Evolutionary conservation across 2,888 invertebrate species (phyloP), one percentile per base, ranked within the genome.

Genomic region (Fragum sueziense): DNA sequence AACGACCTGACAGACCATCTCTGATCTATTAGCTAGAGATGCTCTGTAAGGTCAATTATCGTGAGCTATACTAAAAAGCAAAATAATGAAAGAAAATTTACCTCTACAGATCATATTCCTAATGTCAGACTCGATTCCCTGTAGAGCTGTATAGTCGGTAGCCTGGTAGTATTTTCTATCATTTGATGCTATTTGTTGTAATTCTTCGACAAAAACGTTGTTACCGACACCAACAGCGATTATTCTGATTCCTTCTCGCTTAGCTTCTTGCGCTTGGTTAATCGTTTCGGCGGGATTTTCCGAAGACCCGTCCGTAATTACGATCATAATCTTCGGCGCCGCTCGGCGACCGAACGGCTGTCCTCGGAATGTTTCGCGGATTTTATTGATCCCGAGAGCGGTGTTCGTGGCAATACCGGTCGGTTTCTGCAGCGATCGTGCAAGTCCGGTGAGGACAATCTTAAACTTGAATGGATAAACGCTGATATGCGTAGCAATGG

Each of bases 221-320:
- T 86, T 83, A 2, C 89, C 89, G 6, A 90, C 85, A 20, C 89
- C 90, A 0, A 90, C 86, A 29, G 89, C 85, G 29, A 90, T 85
- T 70, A 90, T 85, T 11, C 81, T 81, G n/a, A 89, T 88, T 7
- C 87, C 87, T 54, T 80, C 84, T 1, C 67, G 76, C 74, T 88
- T 88, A 17, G 88, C 88, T 41, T 79, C 17, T n/a, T 78, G 72
- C 0, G 89, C 89, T 68, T 90, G 89, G 31, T 74, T 76, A 20
- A 83, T 81, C 9, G 89, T 89, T 37, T 87, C 86, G 22, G 85
- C 80, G 11, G 88, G 87, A 68, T 86, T 87, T 67, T 86, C 87
- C 27, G 89, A 89, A 76, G 87, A 83, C 14, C 90, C 89, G 77
- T 90, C 89, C 9, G 90, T 90, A 74, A 89, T 88, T 31, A 90